Evolutionary conservation across 2,113 vertebrate genomes (phyloP).

Genomic region (Sphaerodactylus townsendi): DNA sequence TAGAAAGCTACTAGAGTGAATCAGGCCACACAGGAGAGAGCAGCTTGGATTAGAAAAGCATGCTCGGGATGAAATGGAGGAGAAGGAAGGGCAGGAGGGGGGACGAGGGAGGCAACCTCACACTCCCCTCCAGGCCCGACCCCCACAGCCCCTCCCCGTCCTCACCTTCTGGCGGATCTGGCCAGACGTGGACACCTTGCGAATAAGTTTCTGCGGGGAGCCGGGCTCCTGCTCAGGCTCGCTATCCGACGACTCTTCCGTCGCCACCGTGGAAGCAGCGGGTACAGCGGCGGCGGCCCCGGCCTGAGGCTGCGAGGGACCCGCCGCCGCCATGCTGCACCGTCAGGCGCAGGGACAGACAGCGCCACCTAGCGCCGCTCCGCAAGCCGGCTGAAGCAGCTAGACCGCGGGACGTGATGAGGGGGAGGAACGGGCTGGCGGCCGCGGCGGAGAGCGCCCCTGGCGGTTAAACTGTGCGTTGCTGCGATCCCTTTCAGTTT

Average conservation of each 20-base stretch:
- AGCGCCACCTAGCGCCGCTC: conserved; percentile 24
- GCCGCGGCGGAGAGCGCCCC: not conserved
- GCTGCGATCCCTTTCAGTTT: too few species aligned
- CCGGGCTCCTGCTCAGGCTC: conserved; percentile 93
- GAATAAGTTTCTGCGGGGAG: conserved; percentile 91
- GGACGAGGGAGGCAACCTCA: not conserved
- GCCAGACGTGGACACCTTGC: conserved; percentile 94
- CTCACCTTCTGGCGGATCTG: conserved; percentile 95
- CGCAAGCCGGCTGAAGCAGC: not conserved
- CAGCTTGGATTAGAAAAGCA: not conserved
- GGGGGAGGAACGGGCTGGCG: not conserved
- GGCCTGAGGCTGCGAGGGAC: conserved; percentile 58
- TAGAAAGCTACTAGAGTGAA: not conserved
- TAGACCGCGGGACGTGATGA: not conserved
- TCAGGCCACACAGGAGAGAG: not conserved
- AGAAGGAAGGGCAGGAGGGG: not conserved
- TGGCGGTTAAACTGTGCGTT: not conserved
- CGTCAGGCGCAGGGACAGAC: conserved; percentile 5
- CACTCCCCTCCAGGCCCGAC: conserved; percentile 55
- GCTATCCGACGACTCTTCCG: conserved; percentile 92
- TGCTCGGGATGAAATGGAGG: not conserved
- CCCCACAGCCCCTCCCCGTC: conserved; percentile 46
- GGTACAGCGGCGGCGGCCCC: conserved; percentile 58
- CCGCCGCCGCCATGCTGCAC: conserved; percentile 61
- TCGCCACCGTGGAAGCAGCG: conserved; percentile 72